Evolutionary conservation across 2,797 vertebrate species (phyloP), one percentile per base, ranked within the genome.

Genomic region (Anas bahamensis): DNA sequence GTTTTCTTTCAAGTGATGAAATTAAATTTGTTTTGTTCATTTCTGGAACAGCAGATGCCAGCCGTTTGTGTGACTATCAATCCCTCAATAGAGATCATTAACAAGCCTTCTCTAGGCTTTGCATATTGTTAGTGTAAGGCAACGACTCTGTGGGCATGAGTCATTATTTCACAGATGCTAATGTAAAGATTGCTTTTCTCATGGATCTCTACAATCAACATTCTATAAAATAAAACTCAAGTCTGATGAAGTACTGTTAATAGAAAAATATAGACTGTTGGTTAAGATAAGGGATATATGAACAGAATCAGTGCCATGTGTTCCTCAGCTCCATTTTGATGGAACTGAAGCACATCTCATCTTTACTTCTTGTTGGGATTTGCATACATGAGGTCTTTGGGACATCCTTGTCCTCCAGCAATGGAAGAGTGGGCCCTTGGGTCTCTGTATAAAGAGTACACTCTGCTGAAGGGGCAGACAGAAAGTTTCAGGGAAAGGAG

Each of bases 1-100:
- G 8, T 55, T 90, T 90, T 37, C 61, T 80, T 91, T 66, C 59
- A 73, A 29, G 61, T 77, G 53, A 66, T 8, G 23, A 85, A 72
- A 76, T 75, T 48, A 73, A 55, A 90, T 61, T 55, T 22, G 29
- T 57, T 73, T 31, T 61, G 35, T 15, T 87, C 21, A 65, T 65
- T 93, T 66, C 75, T 78, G 75, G 46, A 90, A 53, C 61, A 90
- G 81, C 90, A 95, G 81, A 88, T 91, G 81, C 61, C 86, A 88
- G 69, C 53, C 37, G 26, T 90, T 90, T 84, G 14, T 91, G 69
- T 85, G 75, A 83, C 65, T 72, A 83, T 90, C 61, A 74, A 21
- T 87, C 69, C 50, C 50, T 75, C 69, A 71, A 19, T 0, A 75
- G 50, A 56, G 61, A 89, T 86, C 4, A 3, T 86, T 91, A 87